phyloP scores from a whole-genome alignment of 37 sponge, comb jelly and placozoan species.

The Hormiphora californensis region DNA sequence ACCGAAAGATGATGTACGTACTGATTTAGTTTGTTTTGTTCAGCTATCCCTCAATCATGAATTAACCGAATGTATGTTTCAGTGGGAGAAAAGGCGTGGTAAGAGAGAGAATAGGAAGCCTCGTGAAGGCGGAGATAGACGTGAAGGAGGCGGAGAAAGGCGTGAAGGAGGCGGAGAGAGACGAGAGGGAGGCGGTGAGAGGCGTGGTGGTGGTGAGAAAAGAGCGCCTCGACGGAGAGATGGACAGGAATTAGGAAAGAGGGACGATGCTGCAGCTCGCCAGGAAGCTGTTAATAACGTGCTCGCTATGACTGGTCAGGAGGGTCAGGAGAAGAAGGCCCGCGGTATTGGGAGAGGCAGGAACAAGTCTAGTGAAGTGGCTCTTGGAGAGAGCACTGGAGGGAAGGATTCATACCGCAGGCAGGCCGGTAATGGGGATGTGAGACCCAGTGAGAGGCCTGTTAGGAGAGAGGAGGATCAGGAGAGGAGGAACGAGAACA shows the following conservation, averaged over 20 bases:
- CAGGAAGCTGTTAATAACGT: no score
- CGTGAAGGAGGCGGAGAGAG: not conserved
- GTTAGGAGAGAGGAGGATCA: not conserved
- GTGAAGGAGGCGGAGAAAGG: not conserved
- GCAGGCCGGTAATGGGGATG: not conserved
- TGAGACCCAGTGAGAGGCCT: not conserved
- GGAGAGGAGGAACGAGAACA: not conserved
- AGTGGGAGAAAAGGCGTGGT: conserved; percentile 55
- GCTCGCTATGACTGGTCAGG: not conserved
- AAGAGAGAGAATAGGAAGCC: no score
- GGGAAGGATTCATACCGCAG: conserved; percentile 47
- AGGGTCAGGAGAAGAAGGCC: not conserved
- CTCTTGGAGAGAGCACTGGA: not conserved
- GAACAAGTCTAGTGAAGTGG: not conserved
- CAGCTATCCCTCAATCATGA: not conserved
- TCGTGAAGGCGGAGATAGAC: not conserved
- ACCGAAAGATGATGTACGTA: conserved; percentile 18
- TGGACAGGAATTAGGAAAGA: not conserved
- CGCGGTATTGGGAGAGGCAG: no score
- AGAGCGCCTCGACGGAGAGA: not conserved
- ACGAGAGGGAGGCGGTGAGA: not conserved
- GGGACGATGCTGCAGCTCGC: conserved; percentile 23
- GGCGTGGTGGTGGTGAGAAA: not conserved
- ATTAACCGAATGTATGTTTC: not conserved
- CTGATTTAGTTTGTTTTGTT: not conserved